A percentile compares a stretch with the other conserved stretches of the same genome.
These are phyloP conservation scores for Propithecus coquereli DNA, from an alignment of 2,113 vertebrate genomes.

Conservation along the genomic window DNA sequence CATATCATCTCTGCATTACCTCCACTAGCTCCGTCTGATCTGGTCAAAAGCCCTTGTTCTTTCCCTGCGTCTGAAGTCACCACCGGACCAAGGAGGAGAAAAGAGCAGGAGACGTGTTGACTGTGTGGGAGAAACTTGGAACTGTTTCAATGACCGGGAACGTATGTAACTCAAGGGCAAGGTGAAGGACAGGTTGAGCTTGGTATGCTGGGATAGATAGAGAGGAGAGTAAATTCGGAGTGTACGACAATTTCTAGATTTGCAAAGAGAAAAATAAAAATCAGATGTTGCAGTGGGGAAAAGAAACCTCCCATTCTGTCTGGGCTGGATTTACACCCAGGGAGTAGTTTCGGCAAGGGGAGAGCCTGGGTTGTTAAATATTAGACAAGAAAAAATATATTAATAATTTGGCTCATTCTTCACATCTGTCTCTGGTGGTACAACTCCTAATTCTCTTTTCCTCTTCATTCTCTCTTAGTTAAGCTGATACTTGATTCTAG, in stretches of 20 bases:
- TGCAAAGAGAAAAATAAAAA: constrained; percentile 28
- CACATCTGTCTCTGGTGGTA: neutral
- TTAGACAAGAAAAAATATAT: constrained; percentile 32
- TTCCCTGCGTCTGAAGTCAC: neutral
- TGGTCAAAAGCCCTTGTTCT: neutral
- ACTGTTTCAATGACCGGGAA: neutral
- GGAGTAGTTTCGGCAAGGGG: neutral
- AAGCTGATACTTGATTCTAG: neutral
- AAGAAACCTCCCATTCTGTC: neutral
- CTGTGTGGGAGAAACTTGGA: neutral
- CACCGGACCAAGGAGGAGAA: neutral
- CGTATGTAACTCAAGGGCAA: neutral
- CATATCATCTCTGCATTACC: neutral
- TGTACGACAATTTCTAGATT: neutral
- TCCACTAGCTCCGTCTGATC: neutral
- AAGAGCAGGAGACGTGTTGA: neutral
- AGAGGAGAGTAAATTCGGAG: neutral
- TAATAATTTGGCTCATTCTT: constrained; percentile 10
- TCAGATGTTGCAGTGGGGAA: neutral
- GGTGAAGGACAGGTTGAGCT: neutral
- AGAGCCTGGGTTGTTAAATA: constrained; percentile 23
- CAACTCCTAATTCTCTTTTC: neutral
- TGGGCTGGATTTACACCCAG: neutral
- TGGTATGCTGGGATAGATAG: neutral
- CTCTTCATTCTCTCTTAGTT: neutral